Evolutionary conservation across 2,888 invertebrate species (phyloP).

Genomic region (Lacanobia oleracea): DNA sequence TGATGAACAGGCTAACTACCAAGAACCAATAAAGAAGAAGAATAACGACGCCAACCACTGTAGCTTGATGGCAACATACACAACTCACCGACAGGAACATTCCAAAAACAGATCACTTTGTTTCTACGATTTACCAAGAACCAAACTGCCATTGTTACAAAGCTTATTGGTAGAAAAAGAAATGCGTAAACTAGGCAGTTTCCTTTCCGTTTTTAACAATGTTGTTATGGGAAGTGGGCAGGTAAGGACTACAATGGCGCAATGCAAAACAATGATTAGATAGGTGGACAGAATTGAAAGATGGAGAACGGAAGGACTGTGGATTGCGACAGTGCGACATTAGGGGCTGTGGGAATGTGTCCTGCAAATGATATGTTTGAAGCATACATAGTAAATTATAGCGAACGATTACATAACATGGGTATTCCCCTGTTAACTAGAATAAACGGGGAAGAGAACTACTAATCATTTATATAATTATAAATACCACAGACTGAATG

Average conservation of each 20-base stretch:
- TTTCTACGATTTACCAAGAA: slow-evolving; percentile 52
- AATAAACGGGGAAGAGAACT: not conserved
- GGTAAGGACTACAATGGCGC: slow-evolving; percentile 65
- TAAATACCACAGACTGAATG: not conserved
- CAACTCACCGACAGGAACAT: slow-evolving; percentile 20
- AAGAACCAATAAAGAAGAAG: not conserved
- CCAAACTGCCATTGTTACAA: slow-evolving; percentile 54
- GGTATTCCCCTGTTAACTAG: slow-evolving; percentile 10
- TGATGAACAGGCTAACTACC: not conserved
- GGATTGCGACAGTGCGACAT: slow-evolving; percentile 20
- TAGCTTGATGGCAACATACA: slow-evolving; percentile 37
- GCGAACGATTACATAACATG: not conserved
- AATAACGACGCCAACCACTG: slow-evolving; percentile 17
- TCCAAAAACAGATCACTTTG: slow-evolving; percentile 56
- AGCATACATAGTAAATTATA: not conserved
- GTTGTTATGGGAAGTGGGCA: slow-evolving; percentile 73
- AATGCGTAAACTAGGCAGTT: slow-evolving; percentile 63
- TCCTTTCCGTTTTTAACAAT: slow-evolving; percentile 72
- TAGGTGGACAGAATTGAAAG: slow-evolving; percentile 49
- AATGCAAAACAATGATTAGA: slow-evolving; percentile 62
- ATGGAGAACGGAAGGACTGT: slow-evolving; percentile 40
- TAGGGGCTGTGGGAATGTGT: slow-evolving; percentile 25
- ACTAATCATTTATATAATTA: not conserved
- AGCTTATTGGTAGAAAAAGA: slow-evolving; percentile 62
- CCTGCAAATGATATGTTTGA: slow-evolving; percentile 28